Evolutionary conservation across 2,888 invertebrate species (phyloP).

Genomic region (Liodrosophila aerea): DNA sequence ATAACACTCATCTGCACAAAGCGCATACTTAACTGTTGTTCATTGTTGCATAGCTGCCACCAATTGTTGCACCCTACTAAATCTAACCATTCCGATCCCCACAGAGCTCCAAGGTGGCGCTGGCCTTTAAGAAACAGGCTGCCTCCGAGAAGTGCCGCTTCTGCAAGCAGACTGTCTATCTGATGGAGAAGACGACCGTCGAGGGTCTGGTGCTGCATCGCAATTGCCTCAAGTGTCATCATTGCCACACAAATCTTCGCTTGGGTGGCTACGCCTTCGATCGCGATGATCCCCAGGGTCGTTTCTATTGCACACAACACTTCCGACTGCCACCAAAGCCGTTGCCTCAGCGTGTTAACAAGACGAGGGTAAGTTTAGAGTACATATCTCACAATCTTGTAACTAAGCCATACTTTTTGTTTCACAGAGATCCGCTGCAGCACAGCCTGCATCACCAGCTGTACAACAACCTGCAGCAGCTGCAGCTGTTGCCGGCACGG

Average conservation of each 20-base stretch:
- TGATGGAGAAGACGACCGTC: constrained; percentile 95
- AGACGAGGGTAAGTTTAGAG: constrained; percentile 52
- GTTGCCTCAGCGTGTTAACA: constrained; percentile 70
- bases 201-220: constrained; percentile 96
- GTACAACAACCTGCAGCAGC: constrained; percentile 33
- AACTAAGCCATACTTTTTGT: not conserved
- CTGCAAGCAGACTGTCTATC: constrained; percentile 95
- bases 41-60: not conserved
- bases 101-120: constrained; percentile 85
- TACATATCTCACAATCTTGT: not conserved
- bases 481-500: constrained; percentile 22
- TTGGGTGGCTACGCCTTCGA: constrained; percentile 90
- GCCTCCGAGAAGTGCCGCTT: constrained; percentile 92
- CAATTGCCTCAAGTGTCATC: constrained; percentile 96
- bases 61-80: constrained; percentile 8
- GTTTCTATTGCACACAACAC: constrained; percentile 90
- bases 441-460: constrained; percentile 32
- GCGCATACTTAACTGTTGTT: constrained; percentile 17
- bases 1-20: constrained; percentile 40
- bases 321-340: constrained; percentile 86
- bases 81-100: not conserved
- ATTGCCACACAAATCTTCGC: constrained; percentile 92
- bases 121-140: constrained; percentile 86
- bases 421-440: constrained; percentile 47
- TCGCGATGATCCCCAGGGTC: constrained; percentile 86